A percentile compares a stretch with the other conserved stretches of the same genome.
phyloP scores from a whole-genome alignment of 2,797 vertebrate species.

The Dryobates pubescens region DNA sequence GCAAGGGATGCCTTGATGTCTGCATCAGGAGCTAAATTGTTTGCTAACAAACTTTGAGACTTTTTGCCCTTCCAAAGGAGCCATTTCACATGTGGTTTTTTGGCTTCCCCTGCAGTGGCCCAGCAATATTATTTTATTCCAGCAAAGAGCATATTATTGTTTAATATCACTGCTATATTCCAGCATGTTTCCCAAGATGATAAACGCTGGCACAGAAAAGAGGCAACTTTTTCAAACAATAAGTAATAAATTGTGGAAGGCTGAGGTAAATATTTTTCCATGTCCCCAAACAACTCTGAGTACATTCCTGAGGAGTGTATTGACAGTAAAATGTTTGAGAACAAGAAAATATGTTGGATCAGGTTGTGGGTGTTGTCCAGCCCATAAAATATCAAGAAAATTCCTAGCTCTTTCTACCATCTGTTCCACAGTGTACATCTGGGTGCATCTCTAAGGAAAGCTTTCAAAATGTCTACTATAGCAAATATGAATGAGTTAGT shows the following conservation, averaged over 20 bases:
- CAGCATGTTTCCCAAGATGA: slow-evolving; percentile 70
- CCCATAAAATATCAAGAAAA: slow-evolving; percentile 46
- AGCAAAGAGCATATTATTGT: slow-evolving; percentile 64
- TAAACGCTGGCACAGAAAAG: slow-evolving; percentile 64
- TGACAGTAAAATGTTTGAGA: slow-evolving; percentile 68
- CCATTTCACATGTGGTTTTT: slow-evolving; percentile 61
- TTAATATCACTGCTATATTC: slow-evolving; percentile 70
- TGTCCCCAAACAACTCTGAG: slow-evolving; percentile 71
- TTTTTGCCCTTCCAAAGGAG: slow-evolving; percentile 60
- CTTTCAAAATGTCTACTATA: neutral
- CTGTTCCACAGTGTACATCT: slow-evolving; percentile 25
- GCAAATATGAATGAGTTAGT: neutral
- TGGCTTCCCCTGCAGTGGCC: slow-evolving; percentile 61
- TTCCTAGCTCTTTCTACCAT: slow-evolving; percentile 40
- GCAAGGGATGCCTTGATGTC: slow-evolving; percentile 47
- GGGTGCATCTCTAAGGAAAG: slow-evolving; percentile 14
- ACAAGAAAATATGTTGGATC: slow-evolving; percentile 66
- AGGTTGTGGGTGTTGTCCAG: slow-evolving; percentile 58
- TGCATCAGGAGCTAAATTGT: slow-evolving; percentile 49
- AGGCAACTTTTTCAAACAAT: slow-evolving; percentile 72
- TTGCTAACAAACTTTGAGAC: slow-evolving; percentile 60
- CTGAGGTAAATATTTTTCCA: slow-evolving; percentile 76
- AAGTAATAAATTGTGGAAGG: slow-evolving; percentile 73
- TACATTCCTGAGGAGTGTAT: slow-evolving; percentile 65
- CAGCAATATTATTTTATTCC: slow-evolving; percentile 65